phyloP scores from a whole-genome alignment of 2,797 vertebrate genomes.

The Cygnus olor region DNA sequence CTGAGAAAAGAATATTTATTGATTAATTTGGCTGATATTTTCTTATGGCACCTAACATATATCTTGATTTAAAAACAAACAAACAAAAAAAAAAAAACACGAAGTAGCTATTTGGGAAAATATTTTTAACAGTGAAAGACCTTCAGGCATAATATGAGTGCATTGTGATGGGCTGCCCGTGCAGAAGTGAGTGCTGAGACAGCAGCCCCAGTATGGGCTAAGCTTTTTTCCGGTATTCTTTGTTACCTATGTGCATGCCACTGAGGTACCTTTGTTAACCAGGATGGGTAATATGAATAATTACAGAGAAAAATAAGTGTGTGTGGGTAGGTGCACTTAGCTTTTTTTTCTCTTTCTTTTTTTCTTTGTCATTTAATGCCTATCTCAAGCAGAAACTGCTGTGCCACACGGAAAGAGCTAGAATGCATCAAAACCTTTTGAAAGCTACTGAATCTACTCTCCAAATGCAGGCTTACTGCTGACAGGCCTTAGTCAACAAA shows the following conservation, averaged over 20 bases:
- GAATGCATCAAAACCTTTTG: not conserved
- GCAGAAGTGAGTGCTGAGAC: not conserved
- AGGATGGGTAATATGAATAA: not conserved
- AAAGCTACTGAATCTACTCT: not conserved
- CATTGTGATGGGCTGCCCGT: not conserved
- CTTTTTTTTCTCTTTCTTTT: fast-evolving
- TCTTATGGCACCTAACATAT: not conserved
- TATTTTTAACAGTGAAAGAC: not conserved
- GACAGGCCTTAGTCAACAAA: not conserved
- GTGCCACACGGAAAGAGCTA: not conserved
- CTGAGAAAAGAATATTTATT: not conserved
- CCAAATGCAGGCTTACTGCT: not conserved
- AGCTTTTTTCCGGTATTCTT: not conserved
- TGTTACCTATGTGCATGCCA: not conserved
- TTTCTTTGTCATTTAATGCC: conserved; percentile 17
- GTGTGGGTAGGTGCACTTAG: not conserved
- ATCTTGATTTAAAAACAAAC: not conserved
- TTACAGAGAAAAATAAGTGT: not conserved
- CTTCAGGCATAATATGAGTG: not conserved
- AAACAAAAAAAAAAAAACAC: not conserved
- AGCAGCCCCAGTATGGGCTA: not conserved
- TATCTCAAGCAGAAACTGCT: not conserved
- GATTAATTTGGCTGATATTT: not conserved
- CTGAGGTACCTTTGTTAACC: not conserved
- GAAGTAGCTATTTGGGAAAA: not conserved